phyloP scores from a whole-genome alignment of 37 sponge, comb jelly and placozoan species.

The Corticium candelabrum region DNA sequence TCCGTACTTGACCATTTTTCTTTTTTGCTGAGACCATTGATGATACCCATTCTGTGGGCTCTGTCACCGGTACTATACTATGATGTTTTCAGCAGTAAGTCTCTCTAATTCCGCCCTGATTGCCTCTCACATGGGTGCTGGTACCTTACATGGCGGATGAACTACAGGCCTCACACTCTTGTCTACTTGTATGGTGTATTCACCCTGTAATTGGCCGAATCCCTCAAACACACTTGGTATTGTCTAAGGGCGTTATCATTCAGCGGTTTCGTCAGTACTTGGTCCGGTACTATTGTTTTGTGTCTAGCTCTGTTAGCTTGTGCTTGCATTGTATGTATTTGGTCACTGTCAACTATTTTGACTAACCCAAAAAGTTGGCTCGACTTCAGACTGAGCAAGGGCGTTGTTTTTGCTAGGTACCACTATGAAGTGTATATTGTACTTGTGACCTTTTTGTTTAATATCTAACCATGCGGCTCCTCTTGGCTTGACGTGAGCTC shows the following conservation, averaged over 20 bases:
- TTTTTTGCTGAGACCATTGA: conserved; percentile 19
- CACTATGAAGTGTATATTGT: not conserved
- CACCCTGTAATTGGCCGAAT: conserved; percentile 12
- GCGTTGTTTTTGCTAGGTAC: not conserved
- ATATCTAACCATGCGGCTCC: not conserved
- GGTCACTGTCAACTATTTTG: not conserved
- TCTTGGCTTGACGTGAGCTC: not conserved
- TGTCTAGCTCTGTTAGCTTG: not conserved
- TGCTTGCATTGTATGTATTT: not conserved
- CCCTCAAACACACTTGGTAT: conserved; percentile 7
- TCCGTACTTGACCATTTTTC: conserved; percentile 6
- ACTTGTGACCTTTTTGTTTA: not conserved
- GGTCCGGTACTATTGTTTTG: not conserved
- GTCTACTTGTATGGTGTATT: conserved; percentile 31
- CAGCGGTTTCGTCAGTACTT: not conserved
- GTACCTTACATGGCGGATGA: conserved; percentile 28
- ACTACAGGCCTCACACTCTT: conserved; percentile 18
- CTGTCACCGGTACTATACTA: conserved; percentile 13
- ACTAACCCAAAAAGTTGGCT: conserved; percentile 9
- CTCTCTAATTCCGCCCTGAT: conserved; percentile 34
- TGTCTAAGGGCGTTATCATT: not conserved
- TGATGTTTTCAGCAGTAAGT: conserved; percentile 19
- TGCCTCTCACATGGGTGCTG: conserved; percentile 22
- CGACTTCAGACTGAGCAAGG: conserved; percentile 10
- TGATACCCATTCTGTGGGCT: conserved; percentile 36